These are phyloP conservation scores for Cossypha heuglini DNA, from an alignment of 2,797 vertebrate genomes.

Conservation along the genomic window DNA sequence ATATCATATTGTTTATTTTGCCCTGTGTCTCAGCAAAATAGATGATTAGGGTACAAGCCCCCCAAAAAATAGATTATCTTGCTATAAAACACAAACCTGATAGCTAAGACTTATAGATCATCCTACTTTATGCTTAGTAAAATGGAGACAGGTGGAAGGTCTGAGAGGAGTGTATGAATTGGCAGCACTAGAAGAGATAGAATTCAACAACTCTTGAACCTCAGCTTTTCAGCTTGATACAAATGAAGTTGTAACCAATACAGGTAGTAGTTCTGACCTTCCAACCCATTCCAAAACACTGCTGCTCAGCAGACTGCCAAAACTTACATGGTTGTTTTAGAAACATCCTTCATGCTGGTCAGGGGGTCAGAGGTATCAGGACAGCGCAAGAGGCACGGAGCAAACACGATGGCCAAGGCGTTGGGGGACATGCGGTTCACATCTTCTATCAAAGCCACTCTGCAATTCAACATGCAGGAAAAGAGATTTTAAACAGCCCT, in stretches of 20 bases:
- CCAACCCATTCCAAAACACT: background rate
- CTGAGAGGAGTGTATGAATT: background rate
- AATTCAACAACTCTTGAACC: background rate
- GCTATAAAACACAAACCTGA: background rate
- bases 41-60: background rate
- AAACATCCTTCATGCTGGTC: constrained; percentile 96
- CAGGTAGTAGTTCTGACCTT: background rate
- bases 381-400: constrained; percentile 92
- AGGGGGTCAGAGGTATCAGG: constrained; percentile 91
- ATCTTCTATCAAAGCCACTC: constrained; percentile 90
- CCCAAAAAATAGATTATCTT: background rate
- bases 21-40: background rate
- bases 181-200: background rate
- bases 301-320: background rate
- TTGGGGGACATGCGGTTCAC: constrained; percentile 97
- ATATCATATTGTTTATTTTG: background rate
- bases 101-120: background rate
- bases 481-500: background rate
- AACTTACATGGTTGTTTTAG: constrained; percentile 94
- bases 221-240: background rate
- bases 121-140: background rate
- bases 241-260: background rate
- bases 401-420: constrained; percentile 94
- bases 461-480: constrained; percentile 53
- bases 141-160: background rate